A percentile compares a stretch with the other conserved stretches of the same genome.
phyloP scores from a whole-genome alignment of 2,113 vertebrate genomes.

The Octodon degus region DNA sequence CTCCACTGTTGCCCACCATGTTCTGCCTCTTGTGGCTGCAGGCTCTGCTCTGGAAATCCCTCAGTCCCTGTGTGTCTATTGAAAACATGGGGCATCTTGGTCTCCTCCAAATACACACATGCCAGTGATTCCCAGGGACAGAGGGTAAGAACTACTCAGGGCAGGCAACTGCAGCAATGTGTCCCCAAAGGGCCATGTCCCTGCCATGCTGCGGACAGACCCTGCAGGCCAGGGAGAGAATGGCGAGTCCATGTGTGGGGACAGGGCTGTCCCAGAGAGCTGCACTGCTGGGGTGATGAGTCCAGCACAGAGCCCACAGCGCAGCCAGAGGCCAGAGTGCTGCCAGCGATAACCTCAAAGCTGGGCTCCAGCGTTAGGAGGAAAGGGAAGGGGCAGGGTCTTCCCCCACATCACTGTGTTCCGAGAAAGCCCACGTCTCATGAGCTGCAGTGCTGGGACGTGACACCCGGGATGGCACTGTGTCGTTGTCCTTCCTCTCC shows the following conservation, averaged over 20 bases:
- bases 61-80: not conserved
- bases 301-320: no score
- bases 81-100: not conserved
- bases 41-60: not conserved
- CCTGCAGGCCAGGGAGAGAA: not conserved
- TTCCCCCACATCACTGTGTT: not conserved
- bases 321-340: not conserved
- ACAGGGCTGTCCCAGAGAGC: not conserved
- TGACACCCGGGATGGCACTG: not conserved
- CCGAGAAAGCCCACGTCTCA: not conserved
- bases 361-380: not conserved
- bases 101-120: not conserved
- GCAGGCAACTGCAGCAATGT: not conserved
- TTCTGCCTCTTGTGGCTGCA: not conserved
- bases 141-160: not conserved
- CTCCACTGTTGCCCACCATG: no score
- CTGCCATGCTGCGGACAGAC: not conserved
- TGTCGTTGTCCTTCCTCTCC: not conserved
- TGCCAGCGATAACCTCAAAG: accelerated
- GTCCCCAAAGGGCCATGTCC: not conserved
- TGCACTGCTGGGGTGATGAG: no score
- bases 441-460: not conserved
- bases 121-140: not conserved
- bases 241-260: not conserved
- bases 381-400: not conserved